Base-by-base conservation (phyloP, 2,113 vertebrate genomes). In the Otis tarda region DNA sequence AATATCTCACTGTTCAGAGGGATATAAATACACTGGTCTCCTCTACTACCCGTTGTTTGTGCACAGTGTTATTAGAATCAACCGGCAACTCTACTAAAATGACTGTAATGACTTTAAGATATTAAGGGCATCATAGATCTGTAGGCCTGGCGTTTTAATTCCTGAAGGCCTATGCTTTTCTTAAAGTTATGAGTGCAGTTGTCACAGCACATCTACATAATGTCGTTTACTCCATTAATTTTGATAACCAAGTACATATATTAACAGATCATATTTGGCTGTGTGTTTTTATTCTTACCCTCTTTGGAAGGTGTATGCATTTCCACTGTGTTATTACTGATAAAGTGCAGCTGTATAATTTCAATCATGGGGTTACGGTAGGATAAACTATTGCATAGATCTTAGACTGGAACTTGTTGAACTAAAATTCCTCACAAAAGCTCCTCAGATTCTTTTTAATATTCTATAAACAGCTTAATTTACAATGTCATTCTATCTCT, bases 381-480 rank as follows among this genome's bases (percentile, higher is more conserved):
- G 68, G 28, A 87, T 31, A 84, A 91, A 61, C 47, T 82, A 65
- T 61, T 94, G 79, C 94, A 89, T 83, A 89, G 84, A 84, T 76
- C 75, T 76, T 87, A 83, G 37, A 37, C 30, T 92, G 47, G 50
- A 94, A 91, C 28, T 85, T 89, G 56, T 6, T 94, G 77, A 87
- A 86, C 88, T 86, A 77, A 96, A 93, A 61, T 91, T 88, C 73
- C 23, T 83, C 50, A 73, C 43, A 79, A 83, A 55, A 83, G 35
- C 92, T 87, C 75, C 55, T 87, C 11, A 47, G 68, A 79, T 71
- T 70, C 52, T 37, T 89, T 65, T 87, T 90, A 94, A 91, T 82
- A 90, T 89, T 94, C 73, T 82, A 64, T 47, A 90, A 96, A 91
- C 55, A 74, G 57, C 2, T 5, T 74, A 86, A 93, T 95, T 94